Percentiles rank a stretch among this genome's conserved stretches.
phyloP scores from a whole-genome alignment of 2,797 vertebrate species.

The Yasuhikotakia modesta region DNA sequence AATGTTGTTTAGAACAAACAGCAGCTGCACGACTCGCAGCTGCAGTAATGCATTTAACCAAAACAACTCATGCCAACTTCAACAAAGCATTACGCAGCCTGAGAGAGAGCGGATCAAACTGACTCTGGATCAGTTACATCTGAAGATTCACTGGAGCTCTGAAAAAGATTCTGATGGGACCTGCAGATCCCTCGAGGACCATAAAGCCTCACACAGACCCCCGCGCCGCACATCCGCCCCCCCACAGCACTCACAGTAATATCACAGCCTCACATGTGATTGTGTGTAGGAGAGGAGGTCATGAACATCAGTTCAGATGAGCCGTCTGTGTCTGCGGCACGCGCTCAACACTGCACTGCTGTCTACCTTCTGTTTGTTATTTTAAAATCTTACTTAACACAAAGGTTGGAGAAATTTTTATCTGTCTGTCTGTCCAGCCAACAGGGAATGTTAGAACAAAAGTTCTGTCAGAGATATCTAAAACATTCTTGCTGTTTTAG shows the following conservation, averaged over 20 bases:
- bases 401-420: not conserved
- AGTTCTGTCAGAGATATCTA: too few species aligned
- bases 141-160: conserved; percentile 55
- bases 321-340: too few species aligned
- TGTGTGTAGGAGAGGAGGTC: not conserved
- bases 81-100: not conserved
- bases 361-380: too few species aligned
- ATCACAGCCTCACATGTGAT: not conserved
- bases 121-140: not conserved
- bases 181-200: conserved; percentile 69
- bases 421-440: conserved; percentile 4
- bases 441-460: too few species aligned
- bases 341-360: too few species aligned
- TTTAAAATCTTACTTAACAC: too few species aligned
- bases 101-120: too few species aligned
- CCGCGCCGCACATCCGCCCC: conserved; percentile 61
- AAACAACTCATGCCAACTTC: not conserved
- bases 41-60: not conserved
- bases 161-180: conserved; percentile 63
- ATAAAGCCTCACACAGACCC: conserved; percentile 61
- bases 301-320: too few species aligned
- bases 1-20: not conserved
- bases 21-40: not conserved
- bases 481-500: too few species aligned
- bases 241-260: not conserved